Evolutionary conservation across 2,797 vertebrate genomes (phyloP).

Genomic region (Gephyroberyx darwinii): DNA sequence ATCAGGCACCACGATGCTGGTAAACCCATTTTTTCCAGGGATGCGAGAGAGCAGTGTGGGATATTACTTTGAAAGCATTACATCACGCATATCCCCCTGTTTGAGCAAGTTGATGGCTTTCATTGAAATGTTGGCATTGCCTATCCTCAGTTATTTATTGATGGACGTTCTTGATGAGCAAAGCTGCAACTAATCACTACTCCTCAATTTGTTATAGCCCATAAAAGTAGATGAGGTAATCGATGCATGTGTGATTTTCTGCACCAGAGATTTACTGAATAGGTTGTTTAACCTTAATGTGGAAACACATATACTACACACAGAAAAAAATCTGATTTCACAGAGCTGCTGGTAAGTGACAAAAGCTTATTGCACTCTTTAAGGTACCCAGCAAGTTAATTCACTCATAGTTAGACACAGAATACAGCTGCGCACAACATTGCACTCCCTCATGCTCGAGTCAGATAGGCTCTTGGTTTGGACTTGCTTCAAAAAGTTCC

Average conservation of each 20-base stretch:
- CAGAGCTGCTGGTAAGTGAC: constrained; percentile 25
- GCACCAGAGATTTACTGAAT: constrained; percentile 37
- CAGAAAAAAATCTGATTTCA: constrained; percentile 38
- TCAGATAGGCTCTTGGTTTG: neutral
- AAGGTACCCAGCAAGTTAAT: constrained; percentile 16
- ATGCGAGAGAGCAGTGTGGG: constrained; percentile 53
- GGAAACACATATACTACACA: constrained; percentile 23
- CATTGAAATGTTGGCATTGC: constrained; percentile 37
- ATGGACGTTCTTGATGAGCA: constrained; percentile 46
- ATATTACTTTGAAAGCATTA: constrained; percentile 69
- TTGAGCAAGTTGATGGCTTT: constrained; percentile 58
- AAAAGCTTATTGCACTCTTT: constrained; percentile 31
- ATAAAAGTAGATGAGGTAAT: constrained; percentile 62
- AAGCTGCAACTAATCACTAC: constrained; percentile 53
- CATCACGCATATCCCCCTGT: constrained; percentile 62
- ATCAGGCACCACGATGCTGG: constrained; percentile 42
- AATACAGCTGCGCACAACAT: neutral
- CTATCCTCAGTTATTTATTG: constrained; percentile 52
- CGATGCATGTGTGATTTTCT: constrained; percentile 48
- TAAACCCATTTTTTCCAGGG: constrained; percentile 66
- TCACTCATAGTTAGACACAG: constrained; percentile 9
- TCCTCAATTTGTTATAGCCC: constrained; percentile 48
- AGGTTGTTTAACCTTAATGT: constrained; percentile 34
- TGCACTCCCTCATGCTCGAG: constrained; percentile 2
- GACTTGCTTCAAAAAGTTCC: neutral